Percentiles rank a stretch among this genome's conserved stretches.
Conservation (phyloP, 2,797 vertebrate species). For the Amniataba percoides region DNA sequence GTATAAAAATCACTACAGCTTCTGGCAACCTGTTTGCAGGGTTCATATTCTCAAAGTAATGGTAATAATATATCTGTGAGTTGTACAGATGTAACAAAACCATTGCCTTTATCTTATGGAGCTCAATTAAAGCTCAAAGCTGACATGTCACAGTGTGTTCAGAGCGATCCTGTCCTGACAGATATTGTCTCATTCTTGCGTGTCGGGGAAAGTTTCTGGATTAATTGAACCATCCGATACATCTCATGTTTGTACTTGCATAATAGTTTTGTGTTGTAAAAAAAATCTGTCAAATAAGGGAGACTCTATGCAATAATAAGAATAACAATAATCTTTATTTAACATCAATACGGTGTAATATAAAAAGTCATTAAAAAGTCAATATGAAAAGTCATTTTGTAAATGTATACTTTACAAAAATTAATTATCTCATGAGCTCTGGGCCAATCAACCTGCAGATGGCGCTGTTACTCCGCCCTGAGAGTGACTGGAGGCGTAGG, state of each 20-base stretch:
- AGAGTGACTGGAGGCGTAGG: neutral
- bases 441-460: constrained; percentile 48
- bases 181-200: neutral
- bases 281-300: neutral
- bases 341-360: no score
- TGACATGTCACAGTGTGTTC: neutral
- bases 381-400: no score
- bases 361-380: no score
- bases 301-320: neutral
- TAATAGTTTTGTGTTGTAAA: neutral
- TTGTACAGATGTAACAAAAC: neutral
- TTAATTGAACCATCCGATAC: constrained; percentile 1
- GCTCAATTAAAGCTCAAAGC: neutral
- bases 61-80: neutral
- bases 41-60: neutral
- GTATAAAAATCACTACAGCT: neutral
- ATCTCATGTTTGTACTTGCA: neutral
- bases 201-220: neutral
- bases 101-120: neutral
- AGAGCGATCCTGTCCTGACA: neutral
- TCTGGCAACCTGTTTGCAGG: neutral
- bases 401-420: no score
- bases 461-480: constrained; percentile 50
- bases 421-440: no score
- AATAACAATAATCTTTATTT: no score